These are phyloP conservation scores for Sebastes oblongus DNA, from an alignment of 2,797 vertebrate genomes.

Conservation along the genomic window DNA sequence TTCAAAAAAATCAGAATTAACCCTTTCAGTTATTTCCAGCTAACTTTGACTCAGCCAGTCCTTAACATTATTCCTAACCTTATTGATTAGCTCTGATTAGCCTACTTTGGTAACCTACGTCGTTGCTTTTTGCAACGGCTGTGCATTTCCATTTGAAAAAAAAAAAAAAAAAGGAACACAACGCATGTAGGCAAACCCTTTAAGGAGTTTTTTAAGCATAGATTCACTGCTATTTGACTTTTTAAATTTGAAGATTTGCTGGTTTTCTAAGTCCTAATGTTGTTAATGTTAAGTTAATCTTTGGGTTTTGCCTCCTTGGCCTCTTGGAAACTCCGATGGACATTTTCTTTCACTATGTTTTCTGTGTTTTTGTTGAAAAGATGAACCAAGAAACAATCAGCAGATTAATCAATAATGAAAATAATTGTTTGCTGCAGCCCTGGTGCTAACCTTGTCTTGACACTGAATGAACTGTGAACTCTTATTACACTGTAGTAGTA, in stretches of 20 bases:
- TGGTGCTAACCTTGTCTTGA: not conserved
- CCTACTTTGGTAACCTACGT: too few relatives aligned
- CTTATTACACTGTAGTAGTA: not conserved
- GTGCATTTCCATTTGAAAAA: fast-evolving
- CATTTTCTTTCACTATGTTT: not conserved
- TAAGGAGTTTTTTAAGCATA: not conserved
- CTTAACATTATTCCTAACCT: too few relatives aligned
- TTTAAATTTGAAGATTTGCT: not conserved
- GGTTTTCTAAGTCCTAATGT: not conserved
- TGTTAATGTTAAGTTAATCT: not conserved
- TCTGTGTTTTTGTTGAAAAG: not conserved
- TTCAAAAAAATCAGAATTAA: too few relatives aligned
- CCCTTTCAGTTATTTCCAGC: too few relatives aligned
- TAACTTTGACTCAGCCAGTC: too few relatives aligned
- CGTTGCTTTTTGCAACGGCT: too few relatives aligned
- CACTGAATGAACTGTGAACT: not conserved
- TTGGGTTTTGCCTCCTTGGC: not conserved
- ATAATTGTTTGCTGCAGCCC: not conserved
- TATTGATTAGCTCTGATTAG: too few relatives aligned
- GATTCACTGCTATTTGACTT: not conserved
- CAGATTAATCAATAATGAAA: not conserved
- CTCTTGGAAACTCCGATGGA: fast-evolving
- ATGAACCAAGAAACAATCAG: not conserved
- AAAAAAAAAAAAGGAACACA: too few relatives aligned
- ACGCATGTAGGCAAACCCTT: too few relatives aligned